phyloP scores from a whole-genome alignment of 2,113 vertebrate genomes.

The Meleagris gallopavo region DNA sequence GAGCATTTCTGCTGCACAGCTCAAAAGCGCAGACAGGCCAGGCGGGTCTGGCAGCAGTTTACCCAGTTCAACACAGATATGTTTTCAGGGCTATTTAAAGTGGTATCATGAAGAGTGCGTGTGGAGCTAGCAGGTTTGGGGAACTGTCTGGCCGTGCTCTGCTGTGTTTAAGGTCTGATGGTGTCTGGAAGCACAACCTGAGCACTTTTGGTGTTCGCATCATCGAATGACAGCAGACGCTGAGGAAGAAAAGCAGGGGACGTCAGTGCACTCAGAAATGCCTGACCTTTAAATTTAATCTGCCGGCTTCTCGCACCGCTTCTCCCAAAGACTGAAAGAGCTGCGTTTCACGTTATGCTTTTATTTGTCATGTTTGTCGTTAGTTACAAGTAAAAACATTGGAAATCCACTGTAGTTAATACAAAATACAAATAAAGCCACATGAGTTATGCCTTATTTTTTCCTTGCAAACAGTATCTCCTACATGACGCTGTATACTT shows the following conservation, averaged over 20 bases:
- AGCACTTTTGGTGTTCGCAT: not conserved
- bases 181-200: slow-evolving; percentile 55
- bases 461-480: slow-evolving; percentile 33
- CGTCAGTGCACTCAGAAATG: not conserved
- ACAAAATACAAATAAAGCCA: slow-evolving; percentile 67
- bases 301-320: slow-evolving; percentile 15
- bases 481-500: slow-evolving; percentile 23
- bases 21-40: slow-evolving; percentile 50
- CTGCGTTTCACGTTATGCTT: slow-evolving; percentile 52
- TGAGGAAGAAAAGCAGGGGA: slow-evolving; percentile 46
- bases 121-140: slow-evolving; percentile 41
- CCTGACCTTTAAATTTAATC: slow-evolving; percentile 29
- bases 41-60: slow-evolving; percentile 35
- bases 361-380: slow-evolving; percentile 74
- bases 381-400: slow-evolving; percentile 74
- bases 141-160: slow-evolving; percentile 14
- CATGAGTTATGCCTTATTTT: slow-evolving; percentile 34
- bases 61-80: not conserved
- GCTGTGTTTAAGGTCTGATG: slow-evolving; percentile 15
- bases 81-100: slow-evolving; percentile 33
- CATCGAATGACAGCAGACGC: slow-evolving; percentile 39
- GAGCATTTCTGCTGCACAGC: not conserved
- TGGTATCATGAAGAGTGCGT: slow-evolving; percentile 55
- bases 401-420: slow-evolving; percentile 71
- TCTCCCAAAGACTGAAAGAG: slow-evolving; percentile 55